phyloP scores from a whole-genome alignment of 2,113 vertebrate genomes.

The Tupaia tana region DNA sequence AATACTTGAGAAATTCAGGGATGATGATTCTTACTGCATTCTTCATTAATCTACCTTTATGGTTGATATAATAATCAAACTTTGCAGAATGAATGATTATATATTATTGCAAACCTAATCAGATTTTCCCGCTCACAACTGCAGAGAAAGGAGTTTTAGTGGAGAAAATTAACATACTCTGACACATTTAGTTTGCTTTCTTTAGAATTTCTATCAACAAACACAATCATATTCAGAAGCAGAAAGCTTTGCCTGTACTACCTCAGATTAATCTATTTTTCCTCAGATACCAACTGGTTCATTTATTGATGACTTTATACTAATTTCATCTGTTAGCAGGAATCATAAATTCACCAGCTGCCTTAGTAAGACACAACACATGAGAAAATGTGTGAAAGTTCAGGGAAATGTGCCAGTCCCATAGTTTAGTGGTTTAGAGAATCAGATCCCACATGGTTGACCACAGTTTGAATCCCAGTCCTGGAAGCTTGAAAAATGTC shows the following conservation, averaged over 20 bases:
- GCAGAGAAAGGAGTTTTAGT: not conserved
- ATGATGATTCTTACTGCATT: not conserved
- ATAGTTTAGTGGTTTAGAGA: too few species aligned
- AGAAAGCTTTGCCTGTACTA: not conserved
- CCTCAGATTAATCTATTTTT: not conserved
- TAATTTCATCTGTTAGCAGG: not conserved
- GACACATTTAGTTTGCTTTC: not conserved
- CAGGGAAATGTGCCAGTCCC: not conserved
- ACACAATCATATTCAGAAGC: not conserved
- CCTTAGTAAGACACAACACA: not conserved
- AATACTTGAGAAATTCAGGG: not conserved
- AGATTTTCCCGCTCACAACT: not conserved
- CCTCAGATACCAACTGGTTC: not conserved
- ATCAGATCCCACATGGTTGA: too few species aligned
- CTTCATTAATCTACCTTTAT: not conserved
- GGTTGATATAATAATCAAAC: not conserved
- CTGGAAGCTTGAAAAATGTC: too few species aligned
- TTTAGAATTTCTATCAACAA: constrained; percentile 30
- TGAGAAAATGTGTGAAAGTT: not conserved
- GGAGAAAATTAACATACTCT: not conserved
- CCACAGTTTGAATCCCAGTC: too few species aligned
- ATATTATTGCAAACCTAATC: not conserved
- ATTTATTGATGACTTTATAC: not conserved
- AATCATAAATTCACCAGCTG: not conserved
- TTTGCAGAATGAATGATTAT: constrained; percentile 23